Percentiles rank a stretch among this genome's conserved stretches.
phyloP scores from a whole-genome alignment of 2,797 vertebrate genomes.

The Sebastes ruberrimus region DNA sequence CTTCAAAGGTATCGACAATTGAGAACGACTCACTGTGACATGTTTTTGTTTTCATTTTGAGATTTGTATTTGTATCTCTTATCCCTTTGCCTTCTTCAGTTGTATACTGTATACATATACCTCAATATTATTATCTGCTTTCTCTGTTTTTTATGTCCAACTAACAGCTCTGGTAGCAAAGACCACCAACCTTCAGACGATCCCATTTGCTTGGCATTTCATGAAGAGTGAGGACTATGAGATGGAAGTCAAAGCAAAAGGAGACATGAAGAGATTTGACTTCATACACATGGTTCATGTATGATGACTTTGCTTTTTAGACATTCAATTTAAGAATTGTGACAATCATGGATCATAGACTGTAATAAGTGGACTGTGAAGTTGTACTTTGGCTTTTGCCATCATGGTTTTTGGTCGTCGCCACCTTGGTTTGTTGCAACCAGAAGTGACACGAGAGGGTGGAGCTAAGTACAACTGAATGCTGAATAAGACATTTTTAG shows the following conservation, averaged over 20 bases:
- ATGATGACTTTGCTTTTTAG: background rate
- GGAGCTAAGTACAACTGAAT: no score
- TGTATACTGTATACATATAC: background rate
- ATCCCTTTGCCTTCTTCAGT: background rate
- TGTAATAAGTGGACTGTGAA: no score
- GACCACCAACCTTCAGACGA: slow-evolving; percentile 79
- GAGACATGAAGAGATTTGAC: slow-evolving; percentile 84
- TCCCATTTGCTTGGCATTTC: slow-evolving; percentile 86
- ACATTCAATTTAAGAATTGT: background rate
- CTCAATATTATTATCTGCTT: background rate
- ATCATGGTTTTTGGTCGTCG: no score
- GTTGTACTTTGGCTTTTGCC: background rate
- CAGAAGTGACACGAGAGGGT: no score
- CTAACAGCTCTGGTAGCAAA: slow-evolving; percentile 76
- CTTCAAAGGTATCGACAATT: slow-evolving; percentile 66
- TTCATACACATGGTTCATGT: slow-evolving; percentile 95
- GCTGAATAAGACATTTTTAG: no score
- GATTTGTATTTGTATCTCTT: background rate
- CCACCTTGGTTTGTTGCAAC: no score
- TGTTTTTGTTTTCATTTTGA: background rate
- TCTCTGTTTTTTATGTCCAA: slow-evolving; percentile 12
- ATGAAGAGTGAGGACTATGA: slow-evolving; percentile 84
- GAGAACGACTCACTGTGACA: background rate
- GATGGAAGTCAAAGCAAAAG: slow-evolving; percentile 73
- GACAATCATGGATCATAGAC: no score